A percentile compares a stretch with the other conserved stretches of the same genome.
These are phyloP conservation scores for Andrena cerasifolii DNA, from an alignment of 1,140 invertebrate genomes.

Conservation along the genomic window DNA sequence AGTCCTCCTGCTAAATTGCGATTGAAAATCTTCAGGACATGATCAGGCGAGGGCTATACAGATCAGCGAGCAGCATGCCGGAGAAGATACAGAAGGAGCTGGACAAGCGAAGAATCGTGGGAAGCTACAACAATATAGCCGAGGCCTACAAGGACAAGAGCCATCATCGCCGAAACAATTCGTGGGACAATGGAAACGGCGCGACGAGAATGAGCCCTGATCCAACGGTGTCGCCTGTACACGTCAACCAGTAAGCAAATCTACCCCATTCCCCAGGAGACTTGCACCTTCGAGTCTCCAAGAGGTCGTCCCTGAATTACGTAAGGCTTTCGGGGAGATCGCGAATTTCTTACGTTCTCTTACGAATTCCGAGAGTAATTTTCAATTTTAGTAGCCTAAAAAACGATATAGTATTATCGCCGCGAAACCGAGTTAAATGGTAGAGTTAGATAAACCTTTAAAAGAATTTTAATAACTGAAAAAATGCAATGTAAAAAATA, in stretches of 20 bases:
- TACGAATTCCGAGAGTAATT: no score
- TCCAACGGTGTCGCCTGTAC: conserved; percentile 62
- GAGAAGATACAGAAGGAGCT: conserved; percentile 84
- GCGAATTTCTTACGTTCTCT: no score
- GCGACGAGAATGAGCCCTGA: conserved; percentile 67
- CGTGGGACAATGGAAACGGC: conserved; percentile 78
- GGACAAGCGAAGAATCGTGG: conserved; percentile 84
- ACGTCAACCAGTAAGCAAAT: conserved; percentile 63
- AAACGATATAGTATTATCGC: no score
- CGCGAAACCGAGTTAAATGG: no score
- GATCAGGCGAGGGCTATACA: conserved; percentile 40
- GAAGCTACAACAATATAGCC: conserved; percentile 78
- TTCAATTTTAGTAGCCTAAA: no score
- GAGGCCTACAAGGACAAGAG: conserved; percentile 79
- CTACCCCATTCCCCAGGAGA: no score
- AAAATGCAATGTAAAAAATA: no score
- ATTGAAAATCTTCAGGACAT: conserved; percentile 37
- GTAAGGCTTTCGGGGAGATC: no score
- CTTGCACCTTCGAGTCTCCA: no score
- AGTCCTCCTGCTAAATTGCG: not conserved
- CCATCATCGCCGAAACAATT: conserved; percentile 78
- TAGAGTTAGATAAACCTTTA: no score
- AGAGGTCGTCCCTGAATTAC: no score
- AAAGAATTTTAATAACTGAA: no score
- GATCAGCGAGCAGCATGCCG: conserved; percentile 76